These are phyloP conservation scores for Pangasius sanitwongsei DNA, from an alignment of 2,797 vertebrate genomes.

Conservation along the genomic window DNA sequence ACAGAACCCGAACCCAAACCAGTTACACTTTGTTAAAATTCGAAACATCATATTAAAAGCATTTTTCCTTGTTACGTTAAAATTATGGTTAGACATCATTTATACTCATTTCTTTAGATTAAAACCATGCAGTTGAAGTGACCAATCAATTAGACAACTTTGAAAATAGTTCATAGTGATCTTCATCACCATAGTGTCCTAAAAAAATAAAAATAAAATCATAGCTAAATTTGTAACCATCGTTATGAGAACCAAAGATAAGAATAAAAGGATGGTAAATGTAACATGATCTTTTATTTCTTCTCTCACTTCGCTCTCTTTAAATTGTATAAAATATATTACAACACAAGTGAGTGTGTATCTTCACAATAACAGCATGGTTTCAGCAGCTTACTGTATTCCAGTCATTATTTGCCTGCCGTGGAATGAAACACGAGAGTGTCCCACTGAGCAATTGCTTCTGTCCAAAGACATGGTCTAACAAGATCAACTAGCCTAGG, in stretches of 20 bases:
- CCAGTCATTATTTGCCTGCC: not conserved
- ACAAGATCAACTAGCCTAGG: conserved; percentile 30
- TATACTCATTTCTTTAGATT: not conserved
- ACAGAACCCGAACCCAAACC: not conserved
- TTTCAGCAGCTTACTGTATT: not conserved
- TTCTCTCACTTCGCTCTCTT: not conserved
- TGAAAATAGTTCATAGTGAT: no score
- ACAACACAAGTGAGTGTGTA: not conserved
- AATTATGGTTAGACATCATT: not conserved
- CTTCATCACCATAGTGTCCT: not conserved
- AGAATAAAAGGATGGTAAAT: not conserved
- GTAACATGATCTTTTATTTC: not conserved
- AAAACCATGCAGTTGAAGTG: not conserved
- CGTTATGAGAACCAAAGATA: not conserved
- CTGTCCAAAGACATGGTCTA: not conserved
- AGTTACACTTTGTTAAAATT: not conserved
- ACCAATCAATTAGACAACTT: not conserved
- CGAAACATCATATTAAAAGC: not conserved
- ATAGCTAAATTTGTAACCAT: not conserved
- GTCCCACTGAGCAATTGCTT: not conserved
- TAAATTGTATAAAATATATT: not conserved
- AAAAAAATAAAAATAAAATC: not conserved
- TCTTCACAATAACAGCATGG: not conserved
- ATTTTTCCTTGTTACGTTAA: not conserved
- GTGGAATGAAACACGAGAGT: conserved; percentile 10